Conservation (phyloP, 2,113 vertebrate species). For the Anarrhichthys ocellatus region DNA sequence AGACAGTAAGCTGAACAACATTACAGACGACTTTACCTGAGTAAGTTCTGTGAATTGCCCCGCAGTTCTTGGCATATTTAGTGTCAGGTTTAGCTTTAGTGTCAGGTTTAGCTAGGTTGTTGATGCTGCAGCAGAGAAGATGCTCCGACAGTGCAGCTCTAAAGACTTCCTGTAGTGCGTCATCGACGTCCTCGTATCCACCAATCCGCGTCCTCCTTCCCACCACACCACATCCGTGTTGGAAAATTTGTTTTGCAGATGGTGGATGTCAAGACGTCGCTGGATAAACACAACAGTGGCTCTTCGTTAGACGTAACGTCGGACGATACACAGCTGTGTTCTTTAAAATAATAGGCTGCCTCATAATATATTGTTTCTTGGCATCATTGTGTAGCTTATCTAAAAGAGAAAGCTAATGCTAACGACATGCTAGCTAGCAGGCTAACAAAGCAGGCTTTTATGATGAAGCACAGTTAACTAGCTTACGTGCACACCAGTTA, state of each 20-base stretch:
- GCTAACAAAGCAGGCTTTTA: slow-evolving; percentile 66
- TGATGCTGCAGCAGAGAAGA: not conserved
- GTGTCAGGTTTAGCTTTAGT: not conserved
- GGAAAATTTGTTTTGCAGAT: slow-evolving; percentile 58
- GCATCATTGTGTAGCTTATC: not conserved
- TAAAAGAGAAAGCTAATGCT: slow-evolving; percentile 34
- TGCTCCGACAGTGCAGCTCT: not conserved
- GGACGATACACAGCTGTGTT: not conserved
- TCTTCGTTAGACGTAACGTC: not conserved
- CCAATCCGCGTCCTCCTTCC: slow-evolving; percentile 62
- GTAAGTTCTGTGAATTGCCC: not conserved
- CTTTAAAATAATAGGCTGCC: not conserved
- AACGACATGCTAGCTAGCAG: slow-evolving; percentile 43
- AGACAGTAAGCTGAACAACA: rapidly evolving
- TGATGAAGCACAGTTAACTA: slow-evolving; percentile 4
- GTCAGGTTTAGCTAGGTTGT: not conserved
- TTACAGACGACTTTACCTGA: slow-evolving; percentile 43
- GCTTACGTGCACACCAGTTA: not conserved
- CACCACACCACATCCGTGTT: slow-evolving; percentile 53
- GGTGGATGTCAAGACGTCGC: slow-evolving; percentile 18
- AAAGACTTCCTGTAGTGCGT: slow-evolving; percentile 65
- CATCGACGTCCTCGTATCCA: not conserved
- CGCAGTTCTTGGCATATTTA: slow-evolving; percentile 34
- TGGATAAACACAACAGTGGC: not conserved
- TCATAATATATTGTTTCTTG: not conserved